Base-by-base conservation (phyloP, 2,888 invertebrate species). In the Dorcus parallelipipedus region DNA sequence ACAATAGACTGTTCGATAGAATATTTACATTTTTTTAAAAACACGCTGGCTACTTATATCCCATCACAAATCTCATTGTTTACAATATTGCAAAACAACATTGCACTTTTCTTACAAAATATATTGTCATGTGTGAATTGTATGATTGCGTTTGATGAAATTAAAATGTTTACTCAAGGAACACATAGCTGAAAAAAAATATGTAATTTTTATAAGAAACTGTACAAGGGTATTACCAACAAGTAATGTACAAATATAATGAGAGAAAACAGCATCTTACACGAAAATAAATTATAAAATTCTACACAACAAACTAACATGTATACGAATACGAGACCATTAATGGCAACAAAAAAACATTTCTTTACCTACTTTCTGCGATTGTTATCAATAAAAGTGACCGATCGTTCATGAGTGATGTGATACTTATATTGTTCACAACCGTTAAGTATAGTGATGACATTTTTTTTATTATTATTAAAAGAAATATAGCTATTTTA, bases 1-100 rank as follows among this genome's bases (percentile, higher is more conserved):
- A 56, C 51, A 56, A 50, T 42, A 50, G 45, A 42, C 23, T 41
- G 47, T 40, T 39, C 10, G 9, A 40, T 14, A 40, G 40, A 51
- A 38, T 51, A 38, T 51, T 55, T 49, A 45, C 45, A 51, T 17
- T 51, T 40, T 8, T 51, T 20, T n/a, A 9, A 8, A 14, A 39
- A 9, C n/a, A 5, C 14, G 8, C 9, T 9, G 6, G 14, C 20
- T 26, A 14, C 6, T 26, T 49, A 49, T 40, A 50, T 50, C 20
- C 41, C 26, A 33, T 33, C 26, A 33, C 26, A 33, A 33, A 33
- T 6, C 26, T 33, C 26, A 33, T 7, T 20, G 26, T 17, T 23
- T 47, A 47, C 26, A 47, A 17, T 47, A 47, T 23, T 26, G 47
- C 9, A 3, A 20, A n/a, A 47, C 20, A 14, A n/a, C 26, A 23